Conservation (phyloP, 2,797 vertebrate genomes). For the Heterohyrax brucei region DNA sequence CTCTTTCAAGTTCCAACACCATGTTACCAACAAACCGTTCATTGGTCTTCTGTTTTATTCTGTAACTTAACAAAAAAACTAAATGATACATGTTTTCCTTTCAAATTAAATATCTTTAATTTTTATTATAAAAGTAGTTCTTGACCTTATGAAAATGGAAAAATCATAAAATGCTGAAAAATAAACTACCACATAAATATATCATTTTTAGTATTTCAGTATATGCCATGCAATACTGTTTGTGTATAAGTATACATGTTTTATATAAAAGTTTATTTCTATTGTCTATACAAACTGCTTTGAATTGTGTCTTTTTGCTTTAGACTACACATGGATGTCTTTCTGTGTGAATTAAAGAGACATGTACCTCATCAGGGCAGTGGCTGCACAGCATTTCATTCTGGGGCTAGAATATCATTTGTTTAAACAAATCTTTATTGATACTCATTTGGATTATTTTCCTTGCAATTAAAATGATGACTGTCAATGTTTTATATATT, state of each 20-base stretch:
- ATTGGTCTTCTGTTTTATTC: background rate
- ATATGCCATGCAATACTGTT: background rate
- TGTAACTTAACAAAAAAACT: background rate
- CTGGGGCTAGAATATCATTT: background rate
- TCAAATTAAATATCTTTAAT: background rate
- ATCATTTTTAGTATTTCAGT: constrained; percentile 16
- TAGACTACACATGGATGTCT: background rate
- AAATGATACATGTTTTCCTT: constrained; percentile 6
- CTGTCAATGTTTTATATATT: background rate
- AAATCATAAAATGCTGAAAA: background rate
- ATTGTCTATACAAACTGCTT: background rate
- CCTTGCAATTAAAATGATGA: constrained; percentile 2
- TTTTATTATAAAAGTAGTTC: background rate
- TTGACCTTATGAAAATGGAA: background rate
- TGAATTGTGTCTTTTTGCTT: background rate
- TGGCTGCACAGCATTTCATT: background rate
- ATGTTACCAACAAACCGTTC: background rate
- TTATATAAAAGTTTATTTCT: constrained; percentile 6
- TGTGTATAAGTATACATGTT: background rate
- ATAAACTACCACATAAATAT: background rate
- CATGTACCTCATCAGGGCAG: background rate
- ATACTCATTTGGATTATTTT: constrained; percentile 48
- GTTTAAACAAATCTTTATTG: background rate
- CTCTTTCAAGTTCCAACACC: background rate
- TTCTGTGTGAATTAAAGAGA: background rate